These are phyloP conservation scores for Saccostrea glomerata DNA, from an alignment of 1,140 invertebrate species.

Conservation along the genomic window DNA sequence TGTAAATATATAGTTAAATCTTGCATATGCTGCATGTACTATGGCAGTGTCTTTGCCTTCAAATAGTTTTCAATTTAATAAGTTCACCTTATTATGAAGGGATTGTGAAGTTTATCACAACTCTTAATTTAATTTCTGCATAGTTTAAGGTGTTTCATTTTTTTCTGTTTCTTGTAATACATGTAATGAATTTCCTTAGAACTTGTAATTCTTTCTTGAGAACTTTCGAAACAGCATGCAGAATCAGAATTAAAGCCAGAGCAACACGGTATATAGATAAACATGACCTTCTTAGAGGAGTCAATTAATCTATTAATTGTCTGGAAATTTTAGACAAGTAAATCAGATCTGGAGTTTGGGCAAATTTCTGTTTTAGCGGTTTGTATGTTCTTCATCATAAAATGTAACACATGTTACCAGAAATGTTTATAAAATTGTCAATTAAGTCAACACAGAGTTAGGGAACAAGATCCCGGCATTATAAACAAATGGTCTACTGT, in stretches of 20 bases:
- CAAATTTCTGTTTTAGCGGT: slow-evolving; percentile 25
- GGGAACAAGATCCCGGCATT: slow-evolving; percentile 13
- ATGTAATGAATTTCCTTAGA: not conserved
- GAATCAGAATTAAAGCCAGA: slow-evolving; percentile 18
- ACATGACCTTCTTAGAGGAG: slow-evolving; percentile 29
- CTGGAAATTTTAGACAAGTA: slow-evolving; percentile 38
- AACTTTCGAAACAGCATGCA: not conserved
- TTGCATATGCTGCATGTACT: too few relatives aligned
- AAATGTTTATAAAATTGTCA: slow-evolving; percentile 32
- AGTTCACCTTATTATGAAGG: not conserved
- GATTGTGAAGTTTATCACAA: not conserved
- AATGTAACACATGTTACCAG: slow-evolving; percentile 34
- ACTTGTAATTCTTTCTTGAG: slow-evolving; percentile 2
- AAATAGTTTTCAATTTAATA: not conserved
- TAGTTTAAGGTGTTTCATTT: not conserved
- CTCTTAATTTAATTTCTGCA: not conserved
- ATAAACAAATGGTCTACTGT: slow-evolving; percentile 29
- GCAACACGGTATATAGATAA: slow-evolving; percentile 9
- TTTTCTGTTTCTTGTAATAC: not conserved
- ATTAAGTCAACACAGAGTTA: slow-evolving; percentile 38
- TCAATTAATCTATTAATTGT: slow-evolving; percentile 39
- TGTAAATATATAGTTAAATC: not conserved
- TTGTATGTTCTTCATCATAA: slow-evolving; percentile 36
- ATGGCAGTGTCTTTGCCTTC: not conserved
- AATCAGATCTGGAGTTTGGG: slow-evolving; percentile 11